Evolutionary conservation across 1,140 invertebrate species (phyloP), one percentile per base, ranked within the genome.

Genomic region (Mylabris phalerata): DNA sequence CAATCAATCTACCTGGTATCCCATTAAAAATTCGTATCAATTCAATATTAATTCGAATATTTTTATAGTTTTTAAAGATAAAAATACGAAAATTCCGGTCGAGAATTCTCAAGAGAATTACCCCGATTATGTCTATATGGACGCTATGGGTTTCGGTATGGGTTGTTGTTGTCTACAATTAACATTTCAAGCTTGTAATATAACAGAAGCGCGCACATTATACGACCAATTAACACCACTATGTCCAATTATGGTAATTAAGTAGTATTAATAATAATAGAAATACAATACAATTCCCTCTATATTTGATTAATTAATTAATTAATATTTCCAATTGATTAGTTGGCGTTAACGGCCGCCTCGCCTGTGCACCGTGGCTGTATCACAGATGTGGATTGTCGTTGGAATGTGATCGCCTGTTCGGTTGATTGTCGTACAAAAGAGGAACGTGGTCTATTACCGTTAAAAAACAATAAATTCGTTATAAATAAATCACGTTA

Each of bases 61-160:
- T 47, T 50, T n/a, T 47, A 47, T 47, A 69, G 67, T 69, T 55
- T 69, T 61, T 42, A 66, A 46, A 67, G 98, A 99, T 78, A 75
- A 80, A 60, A 92, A 96, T 61, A 90, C 75, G 79, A 94, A 81
- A 79, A 89, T 81, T 75, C 92, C 77, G 24, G 86, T 95, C 60
- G 88, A 93, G 73, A 84, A 88, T 19, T 84, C 82, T 2, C 74
- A 78, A 24, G 52, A 67, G 44, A 56, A 81, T 73, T 77, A 83
- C 64, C 85, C 87, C 2, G 87, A 96, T 78, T 90, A 93, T 70
- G 87, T 98, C 57, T 94, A 97, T 67, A 88, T 99, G 87, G 97
- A 99, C 75, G 92, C 94, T 1, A 99, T 99, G 95, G 96, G 94
- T 38, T 99, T 99, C 76, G 98, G 98, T 42, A 99, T 99, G 98